Evolutionary conservation across 2,888 invertebrate species (phyloP), one percentile per base, ranked within the genome.

Genomic region (Chaitophorus viminalis): DNA sequence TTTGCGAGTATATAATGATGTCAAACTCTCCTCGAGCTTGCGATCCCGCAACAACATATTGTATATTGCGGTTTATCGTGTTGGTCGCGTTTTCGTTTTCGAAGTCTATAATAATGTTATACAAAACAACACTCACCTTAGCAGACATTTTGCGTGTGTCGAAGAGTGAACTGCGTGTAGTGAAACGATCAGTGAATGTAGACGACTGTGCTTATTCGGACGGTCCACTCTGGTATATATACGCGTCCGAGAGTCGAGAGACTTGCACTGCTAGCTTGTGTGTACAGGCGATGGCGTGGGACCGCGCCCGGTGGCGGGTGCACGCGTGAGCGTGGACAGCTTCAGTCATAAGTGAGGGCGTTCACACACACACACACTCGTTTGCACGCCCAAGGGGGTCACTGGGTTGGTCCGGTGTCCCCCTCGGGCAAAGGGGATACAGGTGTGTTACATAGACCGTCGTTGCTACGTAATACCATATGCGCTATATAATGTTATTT

Each of bases 81-180:
- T n/a, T n/a, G n/a, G n/a, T n/a, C n/a, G n/a, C n/a, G n/a, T n/a
- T n/a, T n/a, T n/a, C n/a, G n/a, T n/a, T n/a, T n/a, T n/a, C n/a
- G n/a, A 8, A 39, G 39, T 8, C 8, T 11, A 8, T 39, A 8
- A 39, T 8, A 4, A 21, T 18, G 21, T 1, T n/a, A 52, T 18
- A 54, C 11, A 18, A 18, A 54, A 39, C 39, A 54, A 54, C 54
- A 54, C 77, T 77, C 29, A 77, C 77, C 52, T 77, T 77, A 11
- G 77, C 77, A 17, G 77, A 77, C 77, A 77, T n/a, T n/a, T n/a
- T n/a, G n/a, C n/a, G n/a, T n/a, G n/a, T 77, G 52, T 77, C 54
- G 77, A 1, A 29, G 76, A 39, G 39, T 77, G 11, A 25, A 39
- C 46, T 70, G 29, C 14, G 2, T 17, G 17, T 52, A 9, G 46